Base-by-base conservation (phyloP, 2,113 vertebrate species). In the Ameiurus melas region DNA sequence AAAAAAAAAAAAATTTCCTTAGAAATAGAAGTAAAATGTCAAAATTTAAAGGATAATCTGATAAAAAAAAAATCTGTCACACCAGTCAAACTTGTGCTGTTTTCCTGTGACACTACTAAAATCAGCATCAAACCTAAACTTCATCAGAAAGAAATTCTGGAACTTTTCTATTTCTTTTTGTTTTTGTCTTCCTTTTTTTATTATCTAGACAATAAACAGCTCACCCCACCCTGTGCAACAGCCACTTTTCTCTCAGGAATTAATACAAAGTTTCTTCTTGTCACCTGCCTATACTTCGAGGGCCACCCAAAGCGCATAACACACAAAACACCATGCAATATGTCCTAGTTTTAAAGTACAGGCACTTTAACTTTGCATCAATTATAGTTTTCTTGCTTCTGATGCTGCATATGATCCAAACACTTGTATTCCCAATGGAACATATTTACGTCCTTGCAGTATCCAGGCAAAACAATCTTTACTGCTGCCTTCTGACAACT, bases 131-230 rank as follows among this genome's bases (percentile, higher is more conserved):
- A 75, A 85, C 75, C 36, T 66, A n/a, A 66, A 47, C 36, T 78
- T 83, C 80, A 84, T 22, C 27, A 53, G 78, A 86, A 88, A 77
- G 79, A 83, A 53, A 53, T 51, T 82, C 73, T 57, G 79, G 43
- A 71, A 88, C 47, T 83, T 33, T 83, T 19, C 27, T 60, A 51
- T 73, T 81, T n/a, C 83, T n/a, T 53, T 51, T 83, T 81, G 39
- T 68, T 86, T 83, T 84, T 86, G 51, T 77, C n/a, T 57, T 43
- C 39, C 66, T 77, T 83, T 85, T 47, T 84, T 75, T 60, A 62
- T 88, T 81, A 78, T 85, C 60, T 36, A 81, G 58, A 90, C 70
- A 88, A 17, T 43, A 82, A 71, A 70, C 77, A 78, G 47, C 30
- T 53, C 75, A 10, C 84, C 7, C 13, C 14, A 80, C 73, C 57